Percentiles rank a stretch among this genome's conserved stretches.
Conservation (phyloP, 2,888 invertebrate genomes). For the Linnaemya vulpina region DNA sequence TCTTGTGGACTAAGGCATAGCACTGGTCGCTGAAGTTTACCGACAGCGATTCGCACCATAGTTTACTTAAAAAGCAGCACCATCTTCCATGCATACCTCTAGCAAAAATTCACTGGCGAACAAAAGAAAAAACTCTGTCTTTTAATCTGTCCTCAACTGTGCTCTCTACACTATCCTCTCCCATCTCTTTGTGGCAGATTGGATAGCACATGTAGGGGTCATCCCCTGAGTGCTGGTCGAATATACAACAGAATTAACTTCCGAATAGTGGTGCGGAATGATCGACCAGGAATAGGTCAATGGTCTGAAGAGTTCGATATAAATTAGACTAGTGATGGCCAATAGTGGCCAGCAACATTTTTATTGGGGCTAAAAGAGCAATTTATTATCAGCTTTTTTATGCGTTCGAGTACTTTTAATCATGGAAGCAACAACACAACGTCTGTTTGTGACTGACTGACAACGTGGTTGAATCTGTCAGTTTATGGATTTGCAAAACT, state of each 20-base stretch:
- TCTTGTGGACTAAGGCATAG: no score
- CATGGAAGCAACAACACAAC: slow-evolving; percentile 33
- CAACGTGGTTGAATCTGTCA: slow-evolving; percentile 69
- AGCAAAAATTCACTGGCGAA: no score
- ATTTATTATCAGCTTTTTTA: not conserved
- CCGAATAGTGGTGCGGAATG: not conserved
- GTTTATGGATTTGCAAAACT: slow-evolving; percentile 66
- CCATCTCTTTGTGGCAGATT: no score
- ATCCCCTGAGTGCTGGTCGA: no score
- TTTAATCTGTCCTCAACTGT: no score
- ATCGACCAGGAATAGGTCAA: not conserved
- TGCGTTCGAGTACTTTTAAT: slow-evolving; percentile 21
- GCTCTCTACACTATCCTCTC: no score
- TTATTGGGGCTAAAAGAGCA: slow-evolving; percentile 6
- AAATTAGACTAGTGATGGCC: slow-evolving; percentile 10
- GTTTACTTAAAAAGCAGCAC: no score
- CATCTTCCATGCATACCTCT: no score
- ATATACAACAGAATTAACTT: not conserved
- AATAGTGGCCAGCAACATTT: slow-evolving; percentile 2
- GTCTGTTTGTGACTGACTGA: slow-evolving; percentile 67
- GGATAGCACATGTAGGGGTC: no score
- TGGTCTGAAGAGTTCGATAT: not conserved
- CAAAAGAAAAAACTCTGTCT: no score
- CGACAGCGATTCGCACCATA: no score
- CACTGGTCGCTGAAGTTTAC: no score